Evolutionary conservation across 2,113 vertebrate genomes (phyloP), one percentile per base, ranked within the genome.

Genomic region (Callospermophilus lateralis): DNA sequence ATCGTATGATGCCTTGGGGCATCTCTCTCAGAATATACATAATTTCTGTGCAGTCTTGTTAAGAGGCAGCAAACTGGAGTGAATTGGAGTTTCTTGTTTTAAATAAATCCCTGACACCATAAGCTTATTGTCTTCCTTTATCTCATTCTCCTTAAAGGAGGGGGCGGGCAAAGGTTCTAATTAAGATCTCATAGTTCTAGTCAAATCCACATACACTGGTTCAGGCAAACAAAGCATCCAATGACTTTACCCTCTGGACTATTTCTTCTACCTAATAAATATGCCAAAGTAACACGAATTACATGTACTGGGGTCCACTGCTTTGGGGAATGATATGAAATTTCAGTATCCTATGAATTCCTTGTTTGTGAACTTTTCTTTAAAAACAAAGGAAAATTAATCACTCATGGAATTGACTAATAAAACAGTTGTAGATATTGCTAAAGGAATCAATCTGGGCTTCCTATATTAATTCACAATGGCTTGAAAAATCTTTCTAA

Each of bases 361-460:
- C 55, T 86, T 85, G 28, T 72, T 81, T 95, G 63, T 9, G 95
- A 77, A 84, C 6, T 89, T 91, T 97, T 76, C 39, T 79, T 80
- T 70, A 95, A 96, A 96, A 86, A 73, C 34, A 84, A 95, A 96
- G 53, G 34, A 84, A 96, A 96, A 89, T 74, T 13, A 96, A 92
- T 65, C 20, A 79, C 5, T 91, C 67, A 95, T 61, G 84, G 93
- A 81, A 45, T 45, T 86, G 37, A 74, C 13, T 89, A 95, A 79
- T 22, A 84, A 97, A 97, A 85, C 32, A 26, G 42, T 3, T 80
- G 1, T 5, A 95, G 26, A 87, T 79, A 90, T 90, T 97, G 70
- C 84, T 95, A 93, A 94, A 17, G 26, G 32, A 97, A 91, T 80
- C 63, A 87, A 95, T 85, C 39, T 92, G 53, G 93, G 70, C 42